Percentiles rank a stretch among this genome's conserved stretches.
Evolutionary conservation across 2,113 vertebrate species (phyloP).

Genomic region (Mugil cephalus): DNA sequence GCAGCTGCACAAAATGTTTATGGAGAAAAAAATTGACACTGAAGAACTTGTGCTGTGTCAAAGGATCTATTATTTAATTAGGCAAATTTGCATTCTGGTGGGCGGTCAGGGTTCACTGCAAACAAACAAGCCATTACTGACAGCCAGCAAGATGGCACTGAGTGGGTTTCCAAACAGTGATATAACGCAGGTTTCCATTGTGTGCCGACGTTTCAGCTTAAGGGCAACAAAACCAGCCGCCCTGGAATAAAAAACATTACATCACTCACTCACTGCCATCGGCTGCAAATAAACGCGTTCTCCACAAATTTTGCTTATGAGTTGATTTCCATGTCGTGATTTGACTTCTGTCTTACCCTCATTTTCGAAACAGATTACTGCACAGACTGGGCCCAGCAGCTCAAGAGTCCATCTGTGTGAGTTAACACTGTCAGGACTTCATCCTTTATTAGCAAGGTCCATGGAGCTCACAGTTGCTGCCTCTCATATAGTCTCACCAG

Average conservation of each 20-base stretch:
- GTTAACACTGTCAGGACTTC: too few species aligned
- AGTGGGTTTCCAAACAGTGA: constrained; percentile 2
- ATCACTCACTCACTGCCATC: neutral
- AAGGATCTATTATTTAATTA: constrained; percentile 54
- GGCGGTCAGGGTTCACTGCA: constrained; percentile 32
- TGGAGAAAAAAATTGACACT: constrained; percentile 9
- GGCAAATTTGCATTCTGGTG: constrained; percentile 13
- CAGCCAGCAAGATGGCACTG: neutral
- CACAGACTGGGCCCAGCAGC: too few species aligned
- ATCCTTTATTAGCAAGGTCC: too few species aligned
- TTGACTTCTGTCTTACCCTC: too few species aligned
- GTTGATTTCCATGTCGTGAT: too few species aligned
- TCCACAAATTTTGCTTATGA: neutral
- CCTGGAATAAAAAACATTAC: neutral
- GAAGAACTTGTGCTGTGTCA: neutral
- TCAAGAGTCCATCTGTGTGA: too few species aligned
- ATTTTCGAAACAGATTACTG: too few species aligned
- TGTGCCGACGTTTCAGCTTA: neutral
- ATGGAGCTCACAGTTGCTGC: too few species aligned
- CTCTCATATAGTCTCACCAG: too few species aligned
- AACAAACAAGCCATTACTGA: constrained; percentile 35
- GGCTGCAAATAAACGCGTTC: neutral
- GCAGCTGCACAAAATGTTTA: constrained; percentile 18
- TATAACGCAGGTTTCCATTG: neutral
- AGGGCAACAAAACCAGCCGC: neutral